Percentiles rank a stretch among this genome's conserved stretches.
Evolutionary conservation across 2,888 invertebrate species (phyloP).

Genomic region (Parnassius glacialis): DNA sequence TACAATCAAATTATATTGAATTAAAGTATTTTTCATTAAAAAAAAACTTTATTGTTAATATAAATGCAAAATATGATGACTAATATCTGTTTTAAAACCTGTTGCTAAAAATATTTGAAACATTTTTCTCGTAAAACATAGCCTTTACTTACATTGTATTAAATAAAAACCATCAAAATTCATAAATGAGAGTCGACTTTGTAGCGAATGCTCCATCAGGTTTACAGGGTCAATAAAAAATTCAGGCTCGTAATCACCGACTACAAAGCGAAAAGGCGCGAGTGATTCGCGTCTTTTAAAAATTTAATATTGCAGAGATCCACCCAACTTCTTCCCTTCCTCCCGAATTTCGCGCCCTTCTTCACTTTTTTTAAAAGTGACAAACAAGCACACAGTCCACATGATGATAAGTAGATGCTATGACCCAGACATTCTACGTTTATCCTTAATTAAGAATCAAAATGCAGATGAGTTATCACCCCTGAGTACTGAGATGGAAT

Average conservation of each 20-base stretch:
- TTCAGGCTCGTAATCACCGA: constrained; percentile 13
- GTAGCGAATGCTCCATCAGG: constrained; percentile 9
- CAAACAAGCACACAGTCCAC: constrained; percentile 6
- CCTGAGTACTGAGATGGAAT: neutral
- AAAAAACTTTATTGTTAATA: too few species aligned
- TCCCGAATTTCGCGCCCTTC: neutral
- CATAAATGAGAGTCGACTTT: constrained; percentile 1
- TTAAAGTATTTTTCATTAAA: too few species aligned
- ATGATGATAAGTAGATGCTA: too few species aligned
- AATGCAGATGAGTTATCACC: neutral
- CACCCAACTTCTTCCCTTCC: constrained; percentile 3
- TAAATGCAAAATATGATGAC: too few species aligned
- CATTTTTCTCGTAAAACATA: neutral
- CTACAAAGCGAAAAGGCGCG: constrained; percentile 14
- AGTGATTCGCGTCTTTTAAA: constrained; percentile 18
- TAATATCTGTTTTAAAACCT: too few species aligned
- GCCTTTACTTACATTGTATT: neutral
- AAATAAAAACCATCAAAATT: constrained; percentile 6
- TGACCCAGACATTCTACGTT: too few species aligned
- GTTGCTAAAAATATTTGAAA: neutral
- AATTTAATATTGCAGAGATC: constrained; percentile 16
- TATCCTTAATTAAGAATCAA: neutral
- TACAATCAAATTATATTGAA: too few species aligned
- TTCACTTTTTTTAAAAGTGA: neutral
- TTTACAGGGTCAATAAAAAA: constrained; percentile 19